Evolutionary conservation across 2,113 vertebrate species (phyloP).

Genomic region (Chaetodon trifascialis): DNA sequence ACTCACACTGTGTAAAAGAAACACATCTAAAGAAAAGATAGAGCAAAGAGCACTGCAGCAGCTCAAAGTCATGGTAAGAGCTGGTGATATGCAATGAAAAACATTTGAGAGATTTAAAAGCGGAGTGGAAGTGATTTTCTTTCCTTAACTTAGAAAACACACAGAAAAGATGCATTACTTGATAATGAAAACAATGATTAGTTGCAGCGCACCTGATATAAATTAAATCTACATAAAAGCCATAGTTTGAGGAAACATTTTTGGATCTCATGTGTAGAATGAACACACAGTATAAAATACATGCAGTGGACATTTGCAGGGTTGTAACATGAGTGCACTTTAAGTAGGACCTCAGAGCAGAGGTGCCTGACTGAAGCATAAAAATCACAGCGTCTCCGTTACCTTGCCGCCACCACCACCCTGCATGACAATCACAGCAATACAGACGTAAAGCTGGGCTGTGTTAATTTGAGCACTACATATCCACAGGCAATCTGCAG

Average conservation of each 20-base stretch:
- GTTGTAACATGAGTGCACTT: not conserved
- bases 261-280: not conserved
- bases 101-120: not conserved
- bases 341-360: conserved; percentile 19
- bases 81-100: not conserved
- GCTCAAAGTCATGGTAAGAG: not conserved
- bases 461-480: conserved; percentile 75
- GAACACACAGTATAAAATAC: not conserved
- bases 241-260: not conserved
- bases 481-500: conserved; percentile 82
- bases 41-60: not conserved
- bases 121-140: not conserved
- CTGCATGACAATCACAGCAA: conserved; percentile 74
- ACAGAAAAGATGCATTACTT: not conserved
- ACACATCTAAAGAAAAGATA: not conserved
- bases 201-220: too few relatives aligned
- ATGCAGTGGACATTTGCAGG: not conserved
- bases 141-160: not conserved
- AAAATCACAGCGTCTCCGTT: conserved; percentile 52
- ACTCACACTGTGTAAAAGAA: not conserved
- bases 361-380: conserved; percentile 30
- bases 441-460: conserved; percentile 71
- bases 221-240: not conserved
- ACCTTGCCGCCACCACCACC: conserved; percentile 60
- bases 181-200: not conserved